Evolutionary conservation across 2,888 invertebrate species (phyloP), one percentile per base, ranked within the genome.

Genomic region (Clistopyga incitator): DNA sequence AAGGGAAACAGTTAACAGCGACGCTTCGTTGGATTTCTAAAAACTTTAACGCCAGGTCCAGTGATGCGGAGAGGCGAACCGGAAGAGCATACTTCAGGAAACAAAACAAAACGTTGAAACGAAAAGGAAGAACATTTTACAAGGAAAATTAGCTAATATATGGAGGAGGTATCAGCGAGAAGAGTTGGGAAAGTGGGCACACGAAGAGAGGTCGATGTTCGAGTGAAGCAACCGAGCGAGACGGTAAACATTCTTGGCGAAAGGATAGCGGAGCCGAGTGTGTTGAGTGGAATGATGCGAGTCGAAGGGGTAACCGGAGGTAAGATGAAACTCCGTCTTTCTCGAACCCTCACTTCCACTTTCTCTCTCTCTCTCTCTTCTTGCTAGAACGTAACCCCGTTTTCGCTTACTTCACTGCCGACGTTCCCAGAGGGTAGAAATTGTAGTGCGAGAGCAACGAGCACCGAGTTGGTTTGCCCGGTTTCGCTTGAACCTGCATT

Each of bases 401-500:
- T 65, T 65, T 29, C 29, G 45, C 25, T 47, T 47, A 59, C 38
- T 34, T 52, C 50, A 52, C 61, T 34, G 29, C 42, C 68, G 15
- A 61, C 67, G 34, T 52, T 72, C 34, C 68, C 52, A 29, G 45
- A 20, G 65, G 72, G 45, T 61, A 67, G 61, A 78, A 78, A 82
- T 82, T 78, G 78, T 52, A 61, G 68, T 80, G 72, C 76, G 56
- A 65, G 54, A 54, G 50, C 59, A 61, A 65, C 68, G 20, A 64
- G 61, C 74, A 61, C 70, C 54, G 67, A 52, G 77, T 20, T 42
- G 29, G 74, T 38, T 47, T 50, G 45, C 42, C 45, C 18, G 70
- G 61, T 70, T 70, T 25, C 70, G 18, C 67, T 42, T 42, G 84
- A 65, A 84, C 84, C 82, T 83, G 86, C 85, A 87, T 86, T 88